These are phyloP conservation scores for Pseudococcus viburni DNA, from an alignment of 2,888 invertebrate genomes.

Conservation along the genomic window DNA sequence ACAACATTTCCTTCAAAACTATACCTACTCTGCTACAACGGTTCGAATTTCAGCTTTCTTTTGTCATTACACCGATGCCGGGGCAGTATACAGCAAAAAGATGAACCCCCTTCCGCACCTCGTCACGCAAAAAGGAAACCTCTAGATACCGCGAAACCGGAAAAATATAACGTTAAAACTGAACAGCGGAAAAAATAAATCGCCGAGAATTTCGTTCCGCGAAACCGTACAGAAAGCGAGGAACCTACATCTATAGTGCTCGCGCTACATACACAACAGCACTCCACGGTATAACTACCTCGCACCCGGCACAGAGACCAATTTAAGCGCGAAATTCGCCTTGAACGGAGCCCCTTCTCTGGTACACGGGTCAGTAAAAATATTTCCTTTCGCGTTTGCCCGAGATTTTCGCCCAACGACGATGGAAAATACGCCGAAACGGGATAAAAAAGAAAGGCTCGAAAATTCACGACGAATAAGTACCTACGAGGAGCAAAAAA, in stretches of 20 bases:
- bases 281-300: neutral
- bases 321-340: conserved; percentile 29
- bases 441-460: neutral
- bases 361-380: neutral
- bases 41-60: neutral
- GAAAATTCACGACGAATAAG: neutral
- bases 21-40: neutral
- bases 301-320: neutral
- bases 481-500: neutral
- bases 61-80: neutral
- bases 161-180: conserved; percentile 22
- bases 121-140: neutral
- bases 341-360: neutral
- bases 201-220: neutral
- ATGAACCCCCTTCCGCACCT: neutral
- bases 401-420: neutral
- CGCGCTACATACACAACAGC: neutral
- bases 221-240: neutral
- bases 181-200: conserved; percentile 35
- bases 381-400: conserved; percentile 12
- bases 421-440: neutral
- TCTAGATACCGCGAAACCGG: conserved; percentile 16
- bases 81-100: neutral
- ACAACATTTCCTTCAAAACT: neutral
- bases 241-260: neutral